Base-by-base conservation (phyloP, 2,113 vertebrate genomes). In the Strix aluco region DNA sequence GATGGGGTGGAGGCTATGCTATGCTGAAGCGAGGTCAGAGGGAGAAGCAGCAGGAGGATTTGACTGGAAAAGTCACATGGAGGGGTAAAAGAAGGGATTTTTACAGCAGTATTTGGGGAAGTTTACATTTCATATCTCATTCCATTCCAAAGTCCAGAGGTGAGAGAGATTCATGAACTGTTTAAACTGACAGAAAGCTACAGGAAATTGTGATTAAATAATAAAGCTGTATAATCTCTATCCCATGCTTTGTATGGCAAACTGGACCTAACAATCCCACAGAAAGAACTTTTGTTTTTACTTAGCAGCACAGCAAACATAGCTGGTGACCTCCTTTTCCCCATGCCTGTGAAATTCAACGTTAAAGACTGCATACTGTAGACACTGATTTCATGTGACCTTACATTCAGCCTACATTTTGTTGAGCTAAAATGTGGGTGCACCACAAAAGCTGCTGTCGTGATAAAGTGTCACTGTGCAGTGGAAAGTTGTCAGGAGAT, bases 71-170 rank as follows among this genome's bases (percentile, higher is more conserved):
- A 90, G 30, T 87, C 34, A 49, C 44, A 55, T 5, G 26, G 51
- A 46, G 10, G 11, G 15, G 22, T 8, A 10, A 73, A 87, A 86
- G 26, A 77, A 90, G 18, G 23, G 87, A 82, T 77, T 96, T 95
- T 85, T 62, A 62, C 58, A 74, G 79, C 1, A 2, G 22, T 55
- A 62, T 92, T 13, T 86, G 27, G 47, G 49, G 40, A 84, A 55
- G 80, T 86, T 70, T 91, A 47, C 57, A 40, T 59, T 90, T 94
- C 8, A 4, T 75, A 82, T 85, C 84, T 93, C 47, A 42, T 52
- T 87, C 58, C 29, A 67, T 87, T 94, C 59, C 83, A 36, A 96
- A 96, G 86, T 88, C 49, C 91, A 88, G 65, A 92, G 80, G 61
- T 36, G 55, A 87, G 25, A 63, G 19, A 62, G 38, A 86, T 78